Evolutionary conservation across 2,113 vertebrate genomes (phyloP).

Genomic region (Scolopax mira): DNA sequence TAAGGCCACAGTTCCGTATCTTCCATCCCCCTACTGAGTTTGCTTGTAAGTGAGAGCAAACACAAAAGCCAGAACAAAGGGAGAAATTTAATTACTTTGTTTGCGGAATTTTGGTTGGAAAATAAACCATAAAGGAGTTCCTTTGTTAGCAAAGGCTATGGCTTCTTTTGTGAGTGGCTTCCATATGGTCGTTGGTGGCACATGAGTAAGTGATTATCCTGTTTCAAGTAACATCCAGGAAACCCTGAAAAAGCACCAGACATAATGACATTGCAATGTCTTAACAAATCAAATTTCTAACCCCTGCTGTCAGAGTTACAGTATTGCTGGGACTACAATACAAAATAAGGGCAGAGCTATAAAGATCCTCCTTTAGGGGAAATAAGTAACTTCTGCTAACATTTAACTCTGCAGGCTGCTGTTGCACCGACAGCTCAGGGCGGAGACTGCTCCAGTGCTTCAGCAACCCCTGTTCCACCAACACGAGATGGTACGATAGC

Average conservation of each 20-base stretch:
- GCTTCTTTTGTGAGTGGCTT: constrained; percentile 7
- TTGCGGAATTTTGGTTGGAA: background rate
- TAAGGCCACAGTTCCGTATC: background rate
- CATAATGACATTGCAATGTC: constrained; percentile 31
- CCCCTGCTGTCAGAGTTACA: constrained; percentile 5
- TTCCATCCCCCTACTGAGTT: background rate
- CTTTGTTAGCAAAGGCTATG: background rate
- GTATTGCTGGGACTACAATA: constrained; percentile 4
- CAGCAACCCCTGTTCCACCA: background rate
- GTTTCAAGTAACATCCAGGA: constrained; percentile 37
- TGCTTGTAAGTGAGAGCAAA: background rate
- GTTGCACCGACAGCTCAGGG: background rate
- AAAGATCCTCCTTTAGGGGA: background rate
- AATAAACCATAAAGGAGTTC: background rate
- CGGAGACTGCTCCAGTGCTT: background rate
- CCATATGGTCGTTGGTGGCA: background rate
- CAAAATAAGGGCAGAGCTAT: background rate
- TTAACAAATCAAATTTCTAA: constrained; percentile 41
- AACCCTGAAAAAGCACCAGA: constrained; percentile 34
- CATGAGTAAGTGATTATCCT: constrained; percentile 57
- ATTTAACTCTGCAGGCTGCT: background rate
- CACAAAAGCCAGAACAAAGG: background rate
- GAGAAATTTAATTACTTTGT: background rate
- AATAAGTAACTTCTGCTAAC: background rate
- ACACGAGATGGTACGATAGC: rapidly evolving